These are phyloP conservation scores for Antheraea assamensis DNA, from an alignment of 2,888 invertebrate genomes.

Conservation along the genomic window DNA sequence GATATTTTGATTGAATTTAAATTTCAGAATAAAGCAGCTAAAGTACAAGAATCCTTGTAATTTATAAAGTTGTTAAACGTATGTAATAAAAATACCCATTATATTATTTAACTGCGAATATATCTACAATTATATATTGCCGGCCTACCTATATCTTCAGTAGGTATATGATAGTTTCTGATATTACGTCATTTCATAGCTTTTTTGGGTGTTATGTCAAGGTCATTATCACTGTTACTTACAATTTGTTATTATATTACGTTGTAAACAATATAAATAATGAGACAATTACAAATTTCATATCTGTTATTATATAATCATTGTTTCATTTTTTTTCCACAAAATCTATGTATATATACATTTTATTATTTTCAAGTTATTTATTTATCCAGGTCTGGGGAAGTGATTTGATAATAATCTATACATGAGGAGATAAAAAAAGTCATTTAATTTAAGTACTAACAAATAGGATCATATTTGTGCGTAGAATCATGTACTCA, in stretches of 20 bases:
- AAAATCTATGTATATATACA: not conserved
- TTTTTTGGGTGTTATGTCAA: not conserved
- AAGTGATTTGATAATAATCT: too few species aligned
- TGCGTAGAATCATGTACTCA: not conserved
- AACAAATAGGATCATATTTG: too few species aligned
- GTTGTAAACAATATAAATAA: too few species aligned
- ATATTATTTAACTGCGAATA: not conserved
- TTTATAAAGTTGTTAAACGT: not conserved
- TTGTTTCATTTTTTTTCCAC: not conserved
- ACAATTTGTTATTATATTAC: too few species aligned
- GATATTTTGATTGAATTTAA: not conserved
- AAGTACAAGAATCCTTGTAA: not conserved
- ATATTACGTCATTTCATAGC: not conserved
- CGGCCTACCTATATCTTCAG: not conserved
- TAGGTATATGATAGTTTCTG: not conserved
- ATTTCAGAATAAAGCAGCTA: not conserved
- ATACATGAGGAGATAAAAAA: not conserved
- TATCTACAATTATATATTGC: not conserved
- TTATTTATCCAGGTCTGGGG: too few species aligned
- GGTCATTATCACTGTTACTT: conserved; percentile 5
- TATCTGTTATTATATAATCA: too few species aligned
- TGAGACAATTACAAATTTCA: too few species aligned
- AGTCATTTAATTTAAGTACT: too few species aligned
- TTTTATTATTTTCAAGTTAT: too few species aligned
- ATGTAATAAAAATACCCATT: not conserved